Base-by-base conservation (phyloP, 2,888 invertebrate genomes). In the Lepas anatifera region DNA sequence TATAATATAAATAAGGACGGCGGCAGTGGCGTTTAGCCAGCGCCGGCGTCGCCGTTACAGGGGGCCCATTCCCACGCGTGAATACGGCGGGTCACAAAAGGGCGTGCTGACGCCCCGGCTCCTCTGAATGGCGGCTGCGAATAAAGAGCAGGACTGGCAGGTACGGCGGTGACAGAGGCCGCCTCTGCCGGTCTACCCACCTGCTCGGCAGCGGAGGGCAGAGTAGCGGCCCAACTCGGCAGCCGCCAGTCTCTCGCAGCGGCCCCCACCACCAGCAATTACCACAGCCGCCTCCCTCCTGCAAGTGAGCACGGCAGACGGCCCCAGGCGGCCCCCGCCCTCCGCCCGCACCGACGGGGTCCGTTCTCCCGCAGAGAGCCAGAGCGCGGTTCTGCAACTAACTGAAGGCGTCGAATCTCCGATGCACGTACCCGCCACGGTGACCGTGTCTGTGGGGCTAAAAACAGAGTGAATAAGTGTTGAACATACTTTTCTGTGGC, bases 81-180 rank as follows among this genome's bases (percentile, higher is more conserved):
- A 58, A 58, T 58, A 22, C 22, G 8, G 58, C 35, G 11, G 22
- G 32, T 22, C 32, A 58, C 58, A 58, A 58, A 58, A n/a, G n/a
- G n/a, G 58, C 16, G 13, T 18, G 32, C 7, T 7, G 58, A 3
- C 58, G 58, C 32, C 18, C 8, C 22, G 58, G 18, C 7, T n/a
- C 35, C 29, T 25, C 58, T 58, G 22, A 35, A 35, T 58, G 22
- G 32, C 8, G 32, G 32, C 10, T 13, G 11, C 7, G 58, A 58
- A 58, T 58, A 58, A 58, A 58, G 58, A 58, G 58, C 32, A 35
- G 32, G 22, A 35, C 48, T 46, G 52, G 58, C 58, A 58, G 58
- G 58, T 58, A 58, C 32, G 58, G 22, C 32, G 32, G 11, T 35
- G 32, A 58, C 58, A 32, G 32, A n/a, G n/a, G 58, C 58, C 35